Base-by-base conservation (phyloP, 2,113 vertebrate genomes). In the Cheilinus undulatus region DNA sequence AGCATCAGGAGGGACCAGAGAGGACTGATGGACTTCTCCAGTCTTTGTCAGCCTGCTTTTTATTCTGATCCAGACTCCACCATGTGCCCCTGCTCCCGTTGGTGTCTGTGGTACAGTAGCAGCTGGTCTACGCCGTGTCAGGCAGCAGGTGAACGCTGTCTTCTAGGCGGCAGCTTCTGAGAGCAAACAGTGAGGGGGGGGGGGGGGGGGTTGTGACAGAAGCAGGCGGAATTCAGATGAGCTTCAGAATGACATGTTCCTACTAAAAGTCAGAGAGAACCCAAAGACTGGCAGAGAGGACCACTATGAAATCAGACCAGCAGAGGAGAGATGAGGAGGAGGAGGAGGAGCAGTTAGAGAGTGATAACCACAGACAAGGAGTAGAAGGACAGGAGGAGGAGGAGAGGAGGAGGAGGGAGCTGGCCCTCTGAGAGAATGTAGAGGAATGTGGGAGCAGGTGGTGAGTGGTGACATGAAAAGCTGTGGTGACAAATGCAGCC, bases 401-500 rank as follows among this genome's bases (percentile, higher is more conserved):
- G 40, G 72, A 73, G 69, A 61, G 45, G 60, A 80, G 53, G 64
- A 80, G 71, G 69, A 66, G 78, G 78, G 72, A 67, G 54, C 14
- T 78, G 72, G 79, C 76, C 70, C 87, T 87, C 86, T 85, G 85
- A 90, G 84, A 92, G 91, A 92, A 93, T 93, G 91, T 92, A 73
- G 83, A 89, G 92, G 92, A 94, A 93, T 93, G 91, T 89, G 73
- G 73, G 91, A 93, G 93, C 93, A 94, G 93, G 93, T 94, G 93
- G 92, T 88, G 84, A 92, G 89, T 91, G 89, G 90, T 91, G 90
- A 92, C 93, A 92, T 92, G 90, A 92, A 93, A 92, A 86, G 88
- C 85, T 78, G 86, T 82, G 80, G 88, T 91, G 91, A 93, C 92
- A 93, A 93, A 93, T 91, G 92, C 87, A 88, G 89, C 88, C 69